A percentile compares a stretch with the other conserved stretches of the same genome.
Evolutionary conservation across 2,888 invertebrate species (phyloP).

Genomic region (Rambutsinella grinnellia): DNA sequence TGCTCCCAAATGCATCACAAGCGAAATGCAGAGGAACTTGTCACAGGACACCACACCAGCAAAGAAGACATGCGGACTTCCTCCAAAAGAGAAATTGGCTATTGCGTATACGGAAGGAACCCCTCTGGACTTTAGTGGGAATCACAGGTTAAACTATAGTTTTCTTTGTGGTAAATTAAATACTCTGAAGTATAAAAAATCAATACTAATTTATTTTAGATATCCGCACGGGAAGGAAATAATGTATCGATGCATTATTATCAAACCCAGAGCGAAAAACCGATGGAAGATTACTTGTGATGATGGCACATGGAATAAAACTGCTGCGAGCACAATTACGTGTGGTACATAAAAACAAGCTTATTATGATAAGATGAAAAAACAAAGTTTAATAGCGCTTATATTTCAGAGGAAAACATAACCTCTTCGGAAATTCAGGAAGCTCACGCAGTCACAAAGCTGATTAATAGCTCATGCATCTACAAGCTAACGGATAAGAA

Average conservation of each 20-base stretch:
- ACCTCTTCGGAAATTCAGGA: conserved; percentile 3
- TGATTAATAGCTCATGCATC: conserved; percentile 74
- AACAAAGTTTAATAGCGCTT: no score
- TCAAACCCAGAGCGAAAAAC: conserved; percentile 70
- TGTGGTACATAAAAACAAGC: conserved; percentile 67
- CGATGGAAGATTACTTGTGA: conserved; percentile 89
- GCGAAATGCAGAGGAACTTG: conserved; percentile 29
- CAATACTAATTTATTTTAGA: no score
- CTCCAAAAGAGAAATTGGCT: conserved; percentile 81
- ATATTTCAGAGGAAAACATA: conserved; percentile 27
- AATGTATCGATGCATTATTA: conserved; percentile 78
- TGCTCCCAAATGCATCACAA: conserved; percentile 76
- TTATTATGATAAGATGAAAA: no score
- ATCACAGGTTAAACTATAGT: no score
- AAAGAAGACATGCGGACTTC: conserved; percentile 75
- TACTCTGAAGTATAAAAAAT: no score
- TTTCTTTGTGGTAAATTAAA: no score
- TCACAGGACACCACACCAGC: neutral
- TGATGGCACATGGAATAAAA: conserved; percentile 86
- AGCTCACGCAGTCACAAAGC: conserved; percentile 21
- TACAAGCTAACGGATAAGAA: conserved; percentile 79
- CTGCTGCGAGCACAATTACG: conserved; percentile 73
- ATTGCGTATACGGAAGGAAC: conserved; percentile 79
- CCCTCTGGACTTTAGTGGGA: conserved; percentile 75
- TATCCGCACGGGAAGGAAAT: conserved; percentile 88